Base-by-base conservation (phyloP, 1,140 invertebrate species). In the Drosophila parabipectinata region DNA sequence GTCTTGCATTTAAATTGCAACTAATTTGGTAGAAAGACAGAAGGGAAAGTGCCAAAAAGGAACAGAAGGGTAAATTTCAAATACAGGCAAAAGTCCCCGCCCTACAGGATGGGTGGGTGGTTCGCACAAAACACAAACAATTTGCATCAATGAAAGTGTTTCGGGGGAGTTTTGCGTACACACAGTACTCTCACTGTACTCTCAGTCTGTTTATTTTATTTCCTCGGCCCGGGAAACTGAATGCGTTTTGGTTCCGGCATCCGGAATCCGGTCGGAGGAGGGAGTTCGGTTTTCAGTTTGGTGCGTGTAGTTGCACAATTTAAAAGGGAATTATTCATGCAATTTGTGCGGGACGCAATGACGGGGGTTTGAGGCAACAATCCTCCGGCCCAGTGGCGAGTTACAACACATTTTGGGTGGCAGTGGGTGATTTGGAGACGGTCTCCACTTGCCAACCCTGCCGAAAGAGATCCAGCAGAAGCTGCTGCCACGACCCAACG, bases 261-360 rank as follows among this genome's bases (percentile, higher is more conserved):
- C 21, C 39, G 24, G 5, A 21, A 21, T 21, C 21, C 39, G 24
- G 5, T 14, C 24, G 28, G 10, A 34, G 26, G 30, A 8, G 41
- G 41, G 15, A 24, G 14, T 39, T 74, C 47, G 32, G 44, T 5
- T 51, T 45, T 37, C 34, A 14, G 55, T 75, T 26, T 56, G 57
- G 52, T 72, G 55, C 59, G 78, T 64, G 73, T 72, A 74, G 77
- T 80, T 79, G 72, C 75, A 77, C 75, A 90, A 90, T 85, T 90
- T 85, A 69, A 90, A 90, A 90, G 87, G 54, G 87, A 90, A 90
- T 90, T 90, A 90, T 90, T 90, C 87, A 90, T 90, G 81, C 87
- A 90, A 90, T 90, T 90, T 90, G 79, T 69, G 59, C 64, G 50
- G 34, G 59, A 41, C 39, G 50, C 32, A 10, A 28, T 58, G 44